Base-by-base conservation (phyloP, 1,140 invertebrate genomes). In the Meloidogyne chitwoodi region DNA sequence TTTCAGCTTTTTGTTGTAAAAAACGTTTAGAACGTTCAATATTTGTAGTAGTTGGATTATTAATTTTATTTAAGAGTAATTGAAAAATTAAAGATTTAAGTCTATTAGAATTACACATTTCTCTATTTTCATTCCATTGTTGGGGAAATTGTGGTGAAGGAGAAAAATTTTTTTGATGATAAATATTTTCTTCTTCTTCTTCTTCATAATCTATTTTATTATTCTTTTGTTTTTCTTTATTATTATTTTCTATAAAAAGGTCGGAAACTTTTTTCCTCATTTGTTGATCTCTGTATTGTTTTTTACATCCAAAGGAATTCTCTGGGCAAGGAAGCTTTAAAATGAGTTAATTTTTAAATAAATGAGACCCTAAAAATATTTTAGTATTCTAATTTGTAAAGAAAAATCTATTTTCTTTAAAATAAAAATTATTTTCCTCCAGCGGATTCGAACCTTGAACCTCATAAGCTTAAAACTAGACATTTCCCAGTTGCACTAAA, bases 1-100 rank as follows among this genome's bases (percentile, higher is more conserved):
- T 26, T 68, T 83, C 81, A 61, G 80, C 68, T 29, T 69, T 26
- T 11, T 66, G 24, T 29, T 83, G 81, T 31, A 83, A 79, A n/a
- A 63, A 61, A 31, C 81, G 26, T 61, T 83, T 83, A 16, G 80
- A 82, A 14, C 64, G 61, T 67, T 82, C 81, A 14, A 81, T 80
- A 38, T 2, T 6, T 48, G 79, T 64, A 1, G 19, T 56, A 22
- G 83, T 26, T 22, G 84, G 62, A 41, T 82, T 74, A 11, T 74
- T 73, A 19, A 34, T 75, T 5, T 19, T 38, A n/a, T 75, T 31
- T 38, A 24, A 8, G 24, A 24, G 66, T 38, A 77, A 44, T 48
- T 78, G 34, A 22, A 68, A 38, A 48, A 77, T 77, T 26, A 77
- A 61, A 3, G 70, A n/a, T 22, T 62, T 41, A 24, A 77, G 56